These are phyloP conservation scores for Urosaurus nigricauda DNA, from an alignment of 2,797 vertebrate genomes.

Conservation along the genomic window DNA sequence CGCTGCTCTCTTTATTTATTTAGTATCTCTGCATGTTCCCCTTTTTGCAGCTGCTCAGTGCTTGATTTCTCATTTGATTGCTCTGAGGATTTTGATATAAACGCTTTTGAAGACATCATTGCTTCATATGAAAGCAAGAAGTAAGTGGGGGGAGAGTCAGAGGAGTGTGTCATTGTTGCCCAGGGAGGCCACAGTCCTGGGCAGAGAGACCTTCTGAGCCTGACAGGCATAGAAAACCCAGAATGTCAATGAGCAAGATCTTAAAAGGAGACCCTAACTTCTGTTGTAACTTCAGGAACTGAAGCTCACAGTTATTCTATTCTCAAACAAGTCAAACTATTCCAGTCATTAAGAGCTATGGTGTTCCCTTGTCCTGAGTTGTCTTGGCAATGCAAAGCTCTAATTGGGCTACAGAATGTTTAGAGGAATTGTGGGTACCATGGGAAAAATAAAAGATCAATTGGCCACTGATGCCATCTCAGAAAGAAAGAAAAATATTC, in stretches of 20 bases:
- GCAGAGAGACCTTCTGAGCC: slow-evolving; percentile 54
- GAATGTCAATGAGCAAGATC: background rate
- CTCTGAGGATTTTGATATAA: slow-evolving; percentile 90
- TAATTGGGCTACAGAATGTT: background rate
- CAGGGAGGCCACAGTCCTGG: slow-evolving; percentile 72
- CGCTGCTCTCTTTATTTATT: slow-evolving; percentile 12
- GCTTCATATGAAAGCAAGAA: slow-evolving; percentile 90
- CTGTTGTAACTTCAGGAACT: background rate
- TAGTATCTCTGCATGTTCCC: slow-evolving; percentile 73
- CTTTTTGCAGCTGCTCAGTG: slow-evolving; percentile 81
- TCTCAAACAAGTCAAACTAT: background rate
- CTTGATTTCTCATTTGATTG: slow-evolving; percentile 96
- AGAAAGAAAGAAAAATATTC: slow-evolving; percentile 37
- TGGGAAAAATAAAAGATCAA: background rate
- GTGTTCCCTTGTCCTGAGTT: background rate
- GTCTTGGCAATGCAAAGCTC: background rate
- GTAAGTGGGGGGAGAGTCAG: slow-evolving; percentile 83
- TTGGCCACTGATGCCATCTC: slow-evolving; percentile 52
- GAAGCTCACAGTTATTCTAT: background rate
- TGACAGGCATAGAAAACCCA: slow-evolving; percentile 20
- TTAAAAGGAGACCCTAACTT: background rate
- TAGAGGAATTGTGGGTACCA: background rate
- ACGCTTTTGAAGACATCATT: slow-evolving; percentile 93
- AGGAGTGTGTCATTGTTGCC: slow-evolving; percentile 64
- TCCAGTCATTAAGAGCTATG: background rate